Evolutionary conservation across 2,888 invertebrate species (phyloP).

Genomic region (Synanthedon formicaeformis): DNA sequence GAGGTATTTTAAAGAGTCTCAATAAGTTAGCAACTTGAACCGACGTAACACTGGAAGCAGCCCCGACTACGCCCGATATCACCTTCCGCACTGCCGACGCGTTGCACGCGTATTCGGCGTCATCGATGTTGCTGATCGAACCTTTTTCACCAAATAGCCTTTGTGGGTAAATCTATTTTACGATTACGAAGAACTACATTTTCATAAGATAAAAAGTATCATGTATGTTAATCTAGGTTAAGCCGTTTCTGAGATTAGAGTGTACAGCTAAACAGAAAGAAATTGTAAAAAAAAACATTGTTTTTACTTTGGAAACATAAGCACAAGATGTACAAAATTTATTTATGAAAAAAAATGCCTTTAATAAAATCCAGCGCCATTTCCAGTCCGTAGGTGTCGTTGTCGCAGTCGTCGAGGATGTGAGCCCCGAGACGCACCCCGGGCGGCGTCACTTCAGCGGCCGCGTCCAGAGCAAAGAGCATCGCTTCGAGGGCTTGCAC

Average conservation of each 20-base stretch:
- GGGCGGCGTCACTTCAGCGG: conserved; percentile 73
- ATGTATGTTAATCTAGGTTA: no score
- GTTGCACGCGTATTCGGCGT: conserved; percentile 86
- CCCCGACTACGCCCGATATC: conserved; percentile 52
- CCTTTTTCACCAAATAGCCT: conserved; percentile 64
- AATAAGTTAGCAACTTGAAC: conserved; percentile 91
- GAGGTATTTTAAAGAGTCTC: conserved; percentile 93
- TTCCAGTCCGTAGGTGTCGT: conserved; percentile 91
- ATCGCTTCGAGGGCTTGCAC: conserved; percentile 88
- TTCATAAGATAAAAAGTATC: no score
- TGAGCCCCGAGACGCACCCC: conserved; percentile 84
- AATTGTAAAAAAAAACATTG: no score
- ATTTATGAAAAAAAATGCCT: conserved; percentile 63
- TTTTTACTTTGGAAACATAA: no score
- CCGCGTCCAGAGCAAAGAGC: conserved; percentile 86
- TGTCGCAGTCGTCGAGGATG: conserved; percentile 92
- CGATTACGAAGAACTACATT: no score
- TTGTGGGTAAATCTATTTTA: no score
- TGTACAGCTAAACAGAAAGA: no score
- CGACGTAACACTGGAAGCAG: conserved; percentile 89
- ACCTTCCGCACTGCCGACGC: conserved; percentile 72
- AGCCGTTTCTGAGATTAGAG: no score
- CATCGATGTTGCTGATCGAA: conserved; percentile 93
- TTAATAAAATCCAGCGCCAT: conserved; percentile 94
- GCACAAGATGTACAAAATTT: no score